Base-by-base conservation (phyloP, 2,113 vertebrate species). In the Casuarius casuarius region DNA sequence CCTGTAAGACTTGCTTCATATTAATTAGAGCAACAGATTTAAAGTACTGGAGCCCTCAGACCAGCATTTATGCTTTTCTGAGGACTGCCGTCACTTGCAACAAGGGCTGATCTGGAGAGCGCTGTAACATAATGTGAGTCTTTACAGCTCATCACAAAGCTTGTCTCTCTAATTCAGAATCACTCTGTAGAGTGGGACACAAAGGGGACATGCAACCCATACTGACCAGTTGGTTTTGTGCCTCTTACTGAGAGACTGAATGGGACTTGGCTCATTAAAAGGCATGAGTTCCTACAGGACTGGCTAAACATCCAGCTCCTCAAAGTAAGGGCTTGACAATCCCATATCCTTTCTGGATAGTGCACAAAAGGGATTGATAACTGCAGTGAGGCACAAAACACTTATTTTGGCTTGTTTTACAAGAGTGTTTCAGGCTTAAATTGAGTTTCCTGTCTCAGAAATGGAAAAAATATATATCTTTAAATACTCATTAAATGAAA, bases 1-100 rank as follows among this genome's bases (percentile, higher is more conserved):
- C 80, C 82, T 78, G 63, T 92, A 65, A 74, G 85, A 59, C 20
- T 73, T 88, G 25, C 80, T 67, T 76, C 76, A 59, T 91, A 33
- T 82, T 97, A 90, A 94, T 94, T 94, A 96, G 84, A 95, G 87
- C 28, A 85, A 73, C 70, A 76, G 72, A 94, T 96, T 85, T 80
- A 54, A 80, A 71, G 22, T 62, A 40, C 79, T 93, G 46, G 40
- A 90, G 82, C 44, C n/a, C 67, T 73, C 38, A n/a, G 49, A 31
- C 38, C 1, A 5, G 52, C 49, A 63, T 86, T 85, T 74, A 17
- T 5, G 10, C 48, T 86, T 95, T 88, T 71, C 68, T 77, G 74
- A 63, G 3, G 7, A 10, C 85, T 94, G 19, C 51, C 31, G 2
- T 67, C 18, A 21, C n/a, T 67, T 84, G 18, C 46, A 82, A 12